A percentile compares a stretch with the other conserved stretches of the same genome.
Conservation (phyloP, 2,797 vertebrate species). For the Chloroceryle amazona region DNA sequence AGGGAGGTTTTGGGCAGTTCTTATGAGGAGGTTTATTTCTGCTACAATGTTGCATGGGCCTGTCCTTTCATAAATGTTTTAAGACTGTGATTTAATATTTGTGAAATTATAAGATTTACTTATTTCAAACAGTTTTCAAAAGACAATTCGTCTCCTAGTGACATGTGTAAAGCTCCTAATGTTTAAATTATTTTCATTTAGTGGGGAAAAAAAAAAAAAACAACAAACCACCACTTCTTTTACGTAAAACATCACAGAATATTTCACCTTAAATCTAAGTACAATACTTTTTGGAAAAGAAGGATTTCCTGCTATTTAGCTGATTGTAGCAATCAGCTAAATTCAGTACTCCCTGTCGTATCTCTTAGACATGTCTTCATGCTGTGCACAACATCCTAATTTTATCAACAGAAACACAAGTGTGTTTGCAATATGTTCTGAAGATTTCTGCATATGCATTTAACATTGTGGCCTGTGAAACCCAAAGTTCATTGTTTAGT, state of each 20-base stretch:
- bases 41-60: not conserved
- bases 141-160: not conserved
- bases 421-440: not conserved
- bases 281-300: not conserved
- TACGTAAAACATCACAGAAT: not conserved
- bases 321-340: not conserved
- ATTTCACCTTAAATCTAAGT: slow-evolving; percentile 14
- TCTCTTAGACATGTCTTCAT: not conserved
- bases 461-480: not conserved
- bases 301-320: not conserved
- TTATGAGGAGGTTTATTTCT: not conserved
- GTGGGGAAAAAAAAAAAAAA: not conserved
- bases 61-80: not conserved
- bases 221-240: not conserved
- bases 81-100: not conserved
- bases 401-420: not conserved
- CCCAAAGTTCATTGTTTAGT: not conserved
- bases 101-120: not conserved
- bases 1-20: not conserved
- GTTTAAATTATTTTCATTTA: slow-evolving; percentile 4
- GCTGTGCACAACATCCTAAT: not conserved
- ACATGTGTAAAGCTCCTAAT: not conserved
- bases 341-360: not conserved
- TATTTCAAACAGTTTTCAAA: slow-evolving; percentile 25
- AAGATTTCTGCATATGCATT: not conserved